phyloP scores from a whole-genome alignment of 2,888 invertebrate species.

The Andrena dorsata region DNA sequence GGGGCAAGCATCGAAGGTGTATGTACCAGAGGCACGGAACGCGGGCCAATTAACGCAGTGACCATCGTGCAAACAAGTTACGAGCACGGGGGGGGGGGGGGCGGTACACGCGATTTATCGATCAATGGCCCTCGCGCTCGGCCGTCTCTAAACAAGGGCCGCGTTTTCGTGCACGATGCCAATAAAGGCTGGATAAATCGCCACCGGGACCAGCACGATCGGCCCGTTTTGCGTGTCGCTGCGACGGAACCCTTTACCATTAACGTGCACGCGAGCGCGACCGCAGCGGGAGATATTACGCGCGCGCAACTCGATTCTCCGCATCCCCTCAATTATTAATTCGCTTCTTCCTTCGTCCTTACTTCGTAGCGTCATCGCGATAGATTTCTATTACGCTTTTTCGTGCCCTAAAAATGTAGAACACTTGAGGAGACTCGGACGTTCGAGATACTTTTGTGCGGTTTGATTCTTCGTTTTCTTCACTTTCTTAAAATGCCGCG shows the following conservation, averaged over 20 bases:
- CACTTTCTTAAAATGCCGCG: too few relatives aligned
- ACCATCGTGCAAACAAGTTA: slow-evolving; percentile 18
- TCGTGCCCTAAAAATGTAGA: background rate
- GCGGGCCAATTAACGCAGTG: slow-evolving; percentile 11
- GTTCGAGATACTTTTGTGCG: slow-evolving; percentile 10
- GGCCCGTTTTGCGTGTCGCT: slow-evolving; percentile 27
- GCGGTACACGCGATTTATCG: slow-evolving; percentile 7
- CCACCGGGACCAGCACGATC: background rate
- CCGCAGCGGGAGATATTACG: background rate
- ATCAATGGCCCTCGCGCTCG: slow-evolving; percentile 22
- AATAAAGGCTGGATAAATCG: slow-evolving; percentile 57
- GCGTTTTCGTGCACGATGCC: slow-evolving; percentile 37
- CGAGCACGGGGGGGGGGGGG: background rate
- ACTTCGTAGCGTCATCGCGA: background rate
- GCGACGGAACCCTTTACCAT: slow-evolving; percentile 36
- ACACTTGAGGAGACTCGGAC: background rate
- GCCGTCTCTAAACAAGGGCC: slow-evolving; percentile 28
- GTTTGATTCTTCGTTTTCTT: background rate
- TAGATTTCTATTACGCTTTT: background rate
- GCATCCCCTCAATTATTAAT: background rate
- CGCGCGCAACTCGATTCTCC: slow-evolving; percentile 15
- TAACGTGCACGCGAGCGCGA: slow-evolving; percentile 16
- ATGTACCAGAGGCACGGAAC: background rate
- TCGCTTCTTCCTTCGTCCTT: background rate
- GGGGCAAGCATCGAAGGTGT: background rate